phyloP scores from a whole-genome alignment of 2,113 vertebrate genomes.

The Actenoides lindsayi region DNA sequence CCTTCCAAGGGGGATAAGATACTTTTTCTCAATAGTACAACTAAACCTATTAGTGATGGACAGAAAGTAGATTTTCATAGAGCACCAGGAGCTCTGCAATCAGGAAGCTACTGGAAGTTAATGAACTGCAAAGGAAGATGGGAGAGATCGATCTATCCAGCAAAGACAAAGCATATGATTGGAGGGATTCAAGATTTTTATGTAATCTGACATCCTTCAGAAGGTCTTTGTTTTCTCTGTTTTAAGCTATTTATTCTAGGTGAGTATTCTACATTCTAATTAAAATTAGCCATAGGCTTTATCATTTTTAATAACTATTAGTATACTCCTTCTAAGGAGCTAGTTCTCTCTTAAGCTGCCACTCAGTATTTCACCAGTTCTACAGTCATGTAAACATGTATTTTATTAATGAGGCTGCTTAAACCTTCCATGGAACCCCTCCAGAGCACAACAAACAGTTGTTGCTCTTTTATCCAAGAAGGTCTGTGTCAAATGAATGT shows the following conservation, averaged over 20 bases:
- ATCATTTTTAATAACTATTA: neutral
- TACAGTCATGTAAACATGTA: neutral
- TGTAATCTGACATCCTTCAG: neutral
- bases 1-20: neutral
- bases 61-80: neutral
- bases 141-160: neutral
- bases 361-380: neutral
- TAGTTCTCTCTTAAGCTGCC: neutral
- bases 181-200: neutral
- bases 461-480: neutral
- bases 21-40: neutral
- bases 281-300: neutral
- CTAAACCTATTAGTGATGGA: neutral
- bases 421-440: neutral
- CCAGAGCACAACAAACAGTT: neutral
- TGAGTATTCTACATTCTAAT: neutral
- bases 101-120: neutral
- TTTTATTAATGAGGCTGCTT: neutral
- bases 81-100: neutral
- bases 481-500: fast-evolving
- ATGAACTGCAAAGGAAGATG: neutral
- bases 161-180: neutral
- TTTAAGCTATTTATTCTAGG: neutral
- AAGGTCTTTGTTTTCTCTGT: neutral
- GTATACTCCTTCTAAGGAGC: neutral